Base-by-base conservation (phyloP, 23 tunicate species). In the Halocynthia aurantium region DNA sequence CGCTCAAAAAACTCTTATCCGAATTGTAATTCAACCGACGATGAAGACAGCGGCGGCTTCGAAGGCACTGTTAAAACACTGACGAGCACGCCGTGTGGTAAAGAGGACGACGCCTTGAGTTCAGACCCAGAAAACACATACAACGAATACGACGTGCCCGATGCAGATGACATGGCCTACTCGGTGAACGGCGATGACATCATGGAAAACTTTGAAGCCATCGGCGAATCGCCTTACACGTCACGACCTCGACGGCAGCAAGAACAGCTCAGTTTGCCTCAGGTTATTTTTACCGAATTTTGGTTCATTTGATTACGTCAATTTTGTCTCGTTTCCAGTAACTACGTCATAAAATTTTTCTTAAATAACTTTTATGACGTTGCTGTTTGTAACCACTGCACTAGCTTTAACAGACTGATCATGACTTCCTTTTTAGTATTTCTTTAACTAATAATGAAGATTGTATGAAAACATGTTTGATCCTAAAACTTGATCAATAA, bases 81-180 rank as follows among this genome's bases (percentile, higher is more conserved):
- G 44, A 31, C 44, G 4, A 31, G 44, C 44, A 31, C 44, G 44
- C 44, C 44, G 44, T 31, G 44, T 17, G 21, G 5, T 6, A 74
- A 54, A 74, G 78, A 74, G 49, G 83, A 92, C 78, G 74, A 82
- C n/a, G 85, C 22, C 19, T 88, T 85, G 13, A 79, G 74, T 58
- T 92, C 98, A 44, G 98, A 92, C 65, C 98, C 92, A 19, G 98
- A 92, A 54, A 80, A 78, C 79, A 86, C 98, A 50, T 92, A 92
- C 78, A 92, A 92, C 87, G 98, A 92, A 61, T 92, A 92, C 83
- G 98, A 92, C 67, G 54, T 88, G 51, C 77, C 85, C 8, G 98
- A 92, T 13, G 90, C 82, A 55, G 98, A 92, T 56, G 84, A 61
- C 20, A 53, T 51, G 56, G 83, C 62, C 7, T 31, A 74, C 13